These are phyloP conservation scores for Erinaceus europaeus DNA, from an alignment of 2,113 vertebrate species.

Conservation along the genomic window DNA sequence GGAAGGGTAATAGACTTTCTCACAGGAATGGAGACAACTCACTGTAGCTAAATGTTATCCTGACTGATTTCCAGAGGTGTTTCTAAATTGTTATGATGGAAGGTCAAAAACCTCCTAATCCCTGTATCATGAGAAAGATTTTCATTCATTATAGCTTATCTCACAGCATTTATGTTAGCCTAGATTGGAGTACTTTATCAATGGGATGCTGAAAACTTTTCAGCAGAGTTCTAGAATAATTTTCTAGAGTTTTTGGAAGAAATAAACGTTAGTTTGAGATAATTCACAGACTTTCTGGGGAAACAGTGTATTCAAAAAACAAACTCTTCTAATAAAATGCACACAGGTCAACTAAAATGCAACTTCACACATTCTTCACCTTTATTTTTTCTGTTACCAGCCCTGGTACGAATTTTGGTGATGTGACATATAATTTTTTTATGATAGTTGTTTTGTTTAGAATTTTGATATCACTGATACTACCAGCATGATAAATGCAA, in stretches of 20 bases:
- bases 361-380: not conserved
- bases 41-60: not conserved
- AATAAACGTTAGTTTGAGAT: not conserved
- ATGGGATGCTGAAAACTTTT: not conserved
- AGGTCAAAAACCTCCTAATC: not conserved
- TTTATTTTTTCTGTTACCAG: not conserved
- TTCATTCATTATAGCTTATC: not conserved
- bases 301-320: conserved; percentile 4
- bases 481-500: not conserved
- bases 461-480: not conserved
- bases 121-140: not conserved
- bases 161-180: not conserved
- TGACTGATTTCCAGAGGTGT: not conserved
- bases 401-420: not conserved
- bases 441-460: not conserved
- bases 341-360: not conserved
- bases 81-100: not conserved
- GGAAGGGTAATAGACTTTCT: not conserved
- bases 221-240: no score
- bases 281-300: not conserved
- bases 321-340: not conserved
- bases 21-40: not conserved
- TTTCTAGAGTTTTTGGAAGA: not conserved
- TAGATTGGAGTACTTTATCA: not conserved
- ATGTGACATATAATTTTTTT: not conserved